A percentile compares a stretch with the other conserved stretches of the same genome.
Evolutionary conservation across 2,113 vertebrate species (phyloP).

Genomic region (Peromyscus maniculatus): DNA sequence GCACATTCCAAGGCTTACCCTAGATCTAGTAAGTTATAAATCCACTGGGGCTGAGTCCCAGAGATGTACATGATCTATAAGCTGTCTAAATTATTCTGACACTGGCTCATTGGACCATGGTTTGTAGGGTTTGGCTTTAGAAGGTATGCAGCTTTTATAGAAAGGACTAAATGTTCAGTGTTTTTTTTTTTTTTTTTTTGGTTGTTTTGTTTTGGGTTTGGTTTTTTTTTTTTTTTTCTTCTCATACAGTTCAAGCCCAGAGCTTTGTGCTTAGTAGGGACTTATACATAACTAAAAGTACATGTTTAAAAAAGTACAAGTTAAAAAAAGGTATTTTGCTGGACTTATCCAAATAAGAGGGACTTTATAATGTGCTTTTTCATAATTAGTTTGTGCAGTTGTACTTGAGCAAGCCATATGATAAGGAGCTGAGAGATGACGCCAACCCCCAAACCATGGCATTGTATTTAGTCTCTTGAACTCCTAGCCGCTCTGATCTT

Average conservation of each 20-base stretch:
- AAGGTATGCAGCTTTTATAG: background rate
- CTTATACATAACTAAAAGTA: background rate
- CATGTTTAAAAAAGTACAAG: background rate
- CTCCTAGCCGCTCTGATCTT: conserved; percentile 28
- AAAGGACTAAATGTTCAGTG: conserved; percentile 6
- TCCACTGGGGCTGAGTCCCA: background rate
- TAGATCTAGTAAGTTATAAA: background rate
- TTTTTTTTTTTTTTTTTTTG: background rate
- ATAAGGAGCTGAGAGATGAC: background rate
- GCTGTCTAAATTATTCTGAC: background rate
- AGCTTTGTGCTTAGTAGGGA: conserved; percentile 21
- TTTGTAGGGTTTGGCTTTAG: conserved; percentile 11
- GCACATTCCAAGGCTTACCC: background rate
- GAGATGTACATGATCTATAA: background rate
- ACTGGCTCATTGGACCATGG: background rate
- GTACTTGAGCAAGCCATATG: background rate
- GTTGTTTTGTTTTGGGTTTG: background rate
- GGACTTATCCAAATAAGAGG: conserved; percentile 41
- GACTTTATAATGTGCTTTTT: conserved; percentile 15
- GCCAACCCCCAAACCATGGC: background rate
- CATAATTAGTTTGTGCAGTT: conserved; percentile 16
- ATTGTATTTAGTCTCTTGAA: conserved; percentile 7
- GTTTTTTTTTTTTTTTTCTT: background rate
- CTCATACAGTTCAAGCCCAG: background rate
- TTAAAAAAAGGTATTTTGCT: background rate